Base-by-base conservation (phyloP, 37 sponge, comb jelly and placozoan genomes). In the Dysidea cf. avara region DNA sequence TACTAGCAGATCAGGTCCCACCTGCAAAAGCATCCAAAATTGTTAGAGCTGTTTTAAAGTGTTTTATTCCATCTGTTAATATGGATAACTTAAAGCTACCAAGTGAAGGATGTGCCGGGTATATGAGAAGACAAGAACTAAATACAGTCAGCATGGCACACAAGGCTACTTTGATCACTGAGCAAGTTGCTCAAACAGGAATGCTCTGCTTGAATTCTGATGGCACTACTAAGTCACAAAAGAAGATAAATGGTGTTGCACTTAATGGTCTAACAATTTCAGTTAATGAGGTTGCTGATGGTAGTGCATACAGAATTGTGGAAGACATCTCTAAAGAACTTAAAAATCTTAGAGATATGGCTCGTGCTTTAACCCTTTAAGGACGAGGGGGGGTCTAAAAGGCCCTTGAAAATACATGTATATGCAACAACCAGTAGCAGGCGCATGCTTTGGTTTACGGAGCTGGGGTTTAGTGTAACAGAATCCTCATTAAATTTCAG, bases 211-310 rank as follows among this genome's bases (percentile, higher is more conserved):
- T 69, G 7, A 69, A 69, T 38, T 53, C 39, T 69, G 71, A 69
- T 69, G 71, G 71, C 2, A 69, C 71, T 30, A 69, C 71, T 54
- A 54, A 54, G 71, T 69, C 34, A 34, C 71, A 69, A 38, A 69
- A 69, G 56, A 69, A 69, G 32, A 54, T 69, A 38, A 54, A 69
- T 54, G 71, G 71, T 53, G 56, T 56, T 22, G 71, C 73, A 25
- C 34, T 57, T 59, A 58, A 74, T 74, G 62, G 62, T 59, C 26
- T 21, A 39, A 62, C 61, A 47, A 1, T 74, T 20, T 74, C 74
- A 61, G 74, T 74, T 34, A 74, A 74, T 74, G 74, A 74, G 18
- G 28, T 74, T 59, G 50, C 74, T 40, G 74, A 74, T 74, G 74
- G 74, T 30, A 59, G 61, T 74, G 74, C 74, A 59, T 61, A 74